Base-by-base conservation (phyloP, 2,888 invertebrate species). In the Drosophila rubida region DNA sequence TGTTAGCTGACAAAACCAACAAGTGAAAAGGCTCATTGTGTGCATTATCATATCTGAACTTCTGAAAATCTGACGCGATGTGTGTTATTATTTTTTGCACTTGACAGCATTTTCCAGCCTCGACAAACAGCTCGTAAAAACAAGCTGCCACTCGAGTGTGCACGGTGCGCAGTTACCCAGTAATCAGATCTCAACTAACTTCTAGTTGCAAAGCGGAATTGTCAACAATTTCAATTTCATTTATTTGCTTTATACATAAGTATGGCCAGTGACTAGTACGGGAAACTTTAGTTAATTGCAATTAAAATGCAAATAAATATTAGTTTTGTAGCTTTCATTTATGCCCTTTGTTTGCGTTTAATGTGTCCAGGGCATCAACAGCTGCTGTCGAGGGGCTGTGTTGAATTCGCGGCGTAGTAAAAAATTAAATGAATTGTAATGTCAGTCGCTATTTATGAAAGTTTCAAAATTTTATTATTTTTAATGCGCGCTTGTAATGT, bases 11-110 rank as follows among this genome's bases (percentile, higher is more conserved):
- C 46, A 72, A 59, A 51, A 60, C 68, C 55, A 68, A 49, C 55
- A 73, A 48, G 32, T 50, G 41, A 58, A 59, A 67, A 55, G 68
- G 58, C 69, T 65, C 76, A 67, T 73, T 76, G 77, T 68, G 73
- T 79, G 74, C 80, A 82, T 85, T 80, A 79, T 77, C 74, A 80
- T 80, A 79, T 65, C 74, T 67, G 83, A 67, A 70, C 74, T 77
- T 83, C 70, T 53, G 74, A 81, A 72, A 83, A 81, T 86, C 84
- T 74, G 79, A 72, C 72, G 75, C 76, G 81, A 84, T 68, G 79
- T 80, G 73, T 80, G 84, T 74, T 87, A 73, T 78, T 86, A 75
- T 88, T 86, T 82, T 75, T 79, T 79, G 60, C 73, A 70, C 67
- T 73, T 69, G 72, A 80, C 72, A 72, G 76, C 67, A 51, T 67